Percentiles rank a stretch among this genome's conserved stretches.
Conservation (phyloP, 2,888 invertebrate genomes). For the Leucozona laternaria region DNA sequence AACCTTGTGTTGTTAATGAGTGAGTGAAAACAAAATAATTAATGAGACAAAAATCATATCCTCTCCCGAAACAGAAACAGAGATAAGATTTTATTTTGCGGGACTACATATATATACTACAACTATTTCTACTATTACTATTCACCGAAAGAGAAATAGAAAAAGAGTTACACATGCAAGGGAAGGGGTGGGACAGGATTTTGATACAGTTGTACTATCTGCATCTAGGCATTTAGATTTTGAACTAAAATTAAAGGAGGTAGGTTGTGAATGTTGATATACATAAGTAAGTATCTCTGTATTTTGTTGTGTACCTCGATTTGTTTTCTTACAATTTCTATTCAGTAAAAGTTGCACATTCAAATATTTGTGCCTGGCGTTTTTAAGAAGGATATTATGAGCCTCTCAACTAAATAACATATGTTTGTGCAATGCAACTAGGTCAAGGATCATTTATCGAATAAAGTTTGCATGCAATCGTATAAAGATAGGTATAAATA, state of each 20-base stretch:
- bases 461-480: constrained; percentile 66
- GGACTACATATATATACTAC: constrained; percentile 29
- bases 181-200: constrained; percentile 36
- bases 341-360: constrained; percentile 39
- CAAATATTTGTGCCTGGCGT: constrained; percentile 56
- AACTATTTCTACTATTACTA: constrained; percentile 30
- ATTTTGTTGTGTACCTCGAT: constrained; percentile 57
- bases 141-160: constrained; percentile 20
- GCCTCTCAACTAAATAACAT: constrained; percentile 27
- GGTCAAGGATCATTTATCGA: constrained; percentile 73
- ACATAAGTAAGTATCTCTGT: constrained; percentile 14
- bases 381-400: constrained; percentile 70
- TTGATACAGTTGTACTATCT: constrained; percentile 18
- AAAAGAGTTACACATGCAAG: constrained; percentile 58
- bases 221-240: constrained; percentile 46
- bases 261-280: constrained; percentile 1
- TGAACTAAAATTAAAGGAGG: constrained; percentile 50
- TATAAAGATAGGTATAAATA: constrained; percentile 36
- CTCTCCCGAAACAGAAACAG: constrained; percentile 41
- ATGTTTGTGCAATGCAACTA: constrained; percentile 58
- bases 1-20: constrained; percentile 54
- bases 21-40: constrained; percentile 47
- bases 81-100: constrained; percentile 41
- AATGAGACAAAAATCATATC: constrained; percentile 21
- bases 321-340: constrained; percentile 36